These are phyloP conservation scores for Lucifuga dentata DNA, from an alignment of 2,113 vertebrate species.

Conservation along the genomic window DNA sequence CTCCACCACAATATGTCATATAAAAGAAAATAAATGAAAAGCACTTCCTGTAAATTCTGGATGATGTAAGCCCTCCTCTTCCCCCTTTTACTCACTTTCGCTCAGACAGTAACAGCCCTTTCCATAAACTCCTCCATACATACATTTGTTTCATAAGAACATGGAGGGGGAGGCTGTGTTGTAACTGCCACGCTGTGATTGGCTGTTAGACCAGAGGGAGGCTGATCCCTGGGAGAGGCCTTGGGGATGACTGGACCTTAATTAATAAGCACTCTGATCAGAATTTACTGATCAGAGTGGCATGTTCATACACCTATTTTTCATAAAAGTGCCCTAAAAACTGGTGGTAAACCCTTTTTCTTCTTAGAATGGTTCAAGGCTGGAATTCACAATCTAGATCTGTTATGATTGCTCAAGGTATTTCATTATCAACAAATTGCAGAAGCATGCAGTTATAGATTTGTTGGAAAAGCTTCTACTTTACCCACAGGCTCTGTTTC, in stretches of 20 bases:
- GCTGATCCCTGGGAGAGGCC: constrained; percentile 54
- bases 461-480: too few species aligned
- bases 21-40: constrained; percentile 65
- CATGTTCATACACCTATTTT: too few species aligned
- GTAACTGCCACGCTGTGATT: constrained; percentile 14
- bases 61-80: not conserved
- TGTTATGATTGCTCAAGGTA: too few species aligned
- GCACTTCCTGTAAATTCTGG: constrained; percentile 65
- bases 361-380: too few species aligned
- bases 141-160: constrained; percentile 40
- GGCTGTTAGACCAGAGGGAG: constrained; percentile 37
- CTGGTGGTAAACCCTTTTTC: too few species aligned
- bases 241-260: constrained; percentile 75
- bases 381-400: too few species aligned
- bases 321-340: too few species aligned
- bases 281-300: constrained; percentile 84
- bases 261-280: constrained; percentile 82
- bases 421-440: too few species aligned
- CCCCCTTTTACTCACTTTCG: too few species aligned
- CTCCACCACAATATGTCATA: constrained; percentile 53
- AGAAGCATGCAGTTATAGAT: too few species aligned
- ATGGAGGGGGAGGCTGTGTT: not conserved
- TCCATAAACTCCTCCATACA: constrained; percentile 16
- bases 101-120: constrained; percentile 11
- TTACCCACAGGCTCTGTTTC: too few species aligned